Percentiles rank a stretch among this genome's conserved stretches.
Conservation (phyloP, 2,797 vertebrate genomes). For the Florisuga fusca region DNA sequence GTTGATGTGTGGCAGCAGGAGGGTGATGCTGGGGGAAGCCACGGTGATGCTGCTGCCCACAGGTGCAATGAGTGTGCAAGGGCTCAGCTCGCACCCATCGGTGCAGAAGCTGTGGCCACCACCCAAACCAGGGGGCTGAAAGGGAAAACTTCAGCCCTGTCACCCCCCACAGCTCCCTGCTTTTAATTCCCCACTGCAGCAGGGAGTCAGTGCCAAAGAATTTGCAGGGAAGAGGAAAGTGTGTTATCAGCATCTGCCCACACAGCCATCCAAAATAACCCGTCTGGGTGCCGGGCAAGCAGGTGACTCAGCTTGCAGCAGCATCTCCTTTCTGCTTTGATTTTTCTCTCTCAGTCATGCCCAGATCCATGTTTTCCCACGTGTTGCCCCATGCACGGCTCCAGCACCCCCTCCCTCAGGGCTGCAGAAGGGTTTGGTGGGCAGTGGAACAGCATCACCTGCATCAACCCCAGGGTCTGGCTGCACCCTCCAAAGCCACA, state of each 20-base stretch:
- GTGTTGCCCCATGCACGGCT: accelerated
- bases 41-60: background rate
- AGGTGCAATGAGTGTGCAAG: accelerated
- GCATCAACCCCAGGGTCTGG: background rate
- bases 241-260: constrained; percentile 52
- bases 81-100: background rate
- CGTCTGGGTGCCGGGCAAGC: background rate
- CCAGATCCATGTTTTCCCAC: background rate
- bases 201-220: background rate
- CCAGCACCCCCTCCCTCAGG: background rate
- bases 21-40: background rate
- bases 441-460: background rate
- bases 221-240: constrained; percentile 7
- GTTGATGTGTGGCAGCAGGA: accelerated
- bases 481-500: background rate
- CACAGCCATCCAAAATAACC: constrained; percentile 42
- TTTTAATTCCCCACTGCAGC: background rate
- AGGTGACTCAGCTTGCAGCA: constrained; percentile 36
- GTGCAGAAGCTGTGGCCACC: accelerated
- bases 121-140: background rate
- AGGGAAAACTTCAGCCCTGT: background rate
- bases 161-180: accelerated
- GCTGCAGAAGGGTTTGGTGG: background rate
- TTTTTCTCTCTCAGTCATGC: accelerated
- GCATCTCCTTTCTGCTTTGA: background rate